phyloP scores from a whole-genome alignment of 2,888 invertebrate genomes.

The Drosophila nigricruria region DNA sequence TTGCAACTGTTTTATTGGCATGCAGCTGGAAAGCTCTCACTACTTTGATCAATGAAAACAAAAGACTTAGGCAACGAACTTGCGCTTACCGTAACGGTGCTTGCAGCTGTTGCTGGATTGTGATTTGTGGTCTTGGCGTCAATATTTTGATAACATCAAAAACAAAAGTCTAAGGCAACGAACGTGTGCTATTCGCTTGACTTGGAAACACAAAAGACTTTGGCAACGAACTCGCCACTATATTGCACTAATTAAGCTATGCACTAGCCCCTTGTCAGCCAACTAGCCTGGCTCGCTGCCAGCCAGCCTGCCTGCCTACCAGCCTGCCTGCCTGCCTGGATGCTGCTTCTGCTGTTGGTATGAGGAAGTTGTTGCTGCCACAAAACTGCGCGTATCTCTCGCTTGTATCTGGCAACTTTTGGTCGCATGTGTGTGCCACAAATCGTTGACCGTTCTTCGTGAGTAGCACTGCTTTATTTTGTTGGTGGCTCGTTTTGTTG shows the following conservation, averaged over 20 bases:
- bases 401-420: slow-evolving; percentile 33
- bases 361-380: slow-evolving; percentile 56
- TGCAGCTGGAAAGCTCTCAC: slow-evolving; percentile 8
- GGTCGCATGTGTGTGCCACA: slow-evolving; percentile 42
- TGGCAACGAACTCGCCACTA: slow-evolving; percentile 59
- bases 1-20: slow-evolving; percentile 8
- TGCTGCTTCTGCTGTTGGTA: slow-evolving; percentile 31
- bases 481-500: slow-evolving; percentile 14
- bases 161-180: slow-evolving; percentile 73
- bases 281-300: background rate
- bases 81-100: slow-evolving; percentile 9
- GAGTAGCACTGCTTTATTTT: slow-evolving; percentile 30
- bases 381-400: slow-evolving; percentile 42
- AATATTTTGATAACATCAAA: slow-evolving; percentile 24
- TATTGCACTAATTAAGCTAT: slow-evolving; percentile 70
- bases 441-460: slow-evolving; percentile 44
- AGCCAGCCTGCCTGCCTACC: background rate
- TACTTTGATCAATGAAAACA: slow-evolving; percentile 2
- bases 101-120: slow-evolving; percentile 9
- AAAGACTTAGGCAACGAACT: slow-evolving; percentile 32
- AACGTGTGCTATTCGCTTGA: slow-evolving; percentile 50
- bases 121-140: slow-evolving; percentile 15
- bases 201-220: slow-evolving; percentile 56
- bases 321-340: background rate
- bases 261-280: slow-evolving; percentile 19